Conservation (phyloP, 2,888 invertebrate species). For the Alviniconcha strummeri region DNA sequence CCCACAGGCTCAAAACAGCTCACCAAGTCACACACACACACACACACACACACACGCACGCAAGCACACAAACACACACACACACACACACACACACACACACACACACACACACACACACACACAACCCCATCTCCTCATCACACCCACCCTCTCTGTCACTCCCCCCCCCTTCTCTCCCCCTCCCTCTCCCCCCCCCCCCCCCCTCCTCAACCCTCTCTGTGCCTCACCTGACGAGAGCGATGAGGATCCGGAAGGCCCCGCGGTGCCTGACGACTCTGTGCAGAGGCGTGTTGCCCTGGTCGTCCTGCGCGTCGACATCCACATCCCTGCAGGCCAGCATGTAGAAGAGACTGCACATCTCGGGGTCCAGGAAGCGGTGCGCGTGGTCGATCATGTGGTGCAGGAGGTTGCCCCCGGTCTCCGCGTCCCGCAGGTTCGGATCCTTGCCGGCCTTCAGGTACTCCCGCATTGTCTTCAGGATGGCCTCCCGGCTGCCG, state of each 20-base stretch:
- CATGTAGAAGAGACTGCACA: constrained; percentile 63
- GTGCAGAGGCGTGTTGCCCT: constrained; percentile 62
- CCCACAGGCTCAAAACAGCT: not conserved
- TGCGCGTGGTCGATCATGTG: constrained; percentile 58
- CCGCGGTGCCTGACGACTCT: constrained; percentile 57
- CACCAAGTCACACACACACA: not conserved
- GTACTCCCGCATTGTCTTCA: constrained; percentile 54
- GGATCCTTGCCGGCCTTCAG: constrained; percentile 61
- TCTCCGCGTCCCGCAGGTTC: constrained; percentile 56
- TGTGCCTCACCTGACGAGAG: constrained; percentile 59
- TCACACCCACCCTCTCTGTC: not conserved
- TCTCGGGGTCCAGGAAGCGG: constrained; percentile 58
- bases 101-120: not conserved
- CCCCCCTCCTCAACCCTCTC: not conserved
- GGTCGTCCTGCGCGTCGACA: constrained; percentile 59
- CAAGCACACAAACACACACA: not conserved
- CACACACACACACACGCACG: not conserved
- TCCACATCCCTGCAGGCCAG: constrained; percentile 64
- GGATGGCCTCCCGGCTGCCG: constrained; percentile 53
- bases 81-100: constrained; percentile 1
- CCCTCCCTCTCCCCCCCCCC: not conserved
- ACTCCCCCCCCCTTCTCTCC: not conserved
- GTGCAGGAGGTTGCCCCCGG: constrained; percentile 62
- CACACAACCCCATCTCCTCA: not conserved
- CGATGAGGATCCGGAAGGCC: constrained; percentile 61